Evolutionary conservation across 2,888 invertebrate genomes (phyloP).

Genomic region (Mimachlamys varia): DNA sequence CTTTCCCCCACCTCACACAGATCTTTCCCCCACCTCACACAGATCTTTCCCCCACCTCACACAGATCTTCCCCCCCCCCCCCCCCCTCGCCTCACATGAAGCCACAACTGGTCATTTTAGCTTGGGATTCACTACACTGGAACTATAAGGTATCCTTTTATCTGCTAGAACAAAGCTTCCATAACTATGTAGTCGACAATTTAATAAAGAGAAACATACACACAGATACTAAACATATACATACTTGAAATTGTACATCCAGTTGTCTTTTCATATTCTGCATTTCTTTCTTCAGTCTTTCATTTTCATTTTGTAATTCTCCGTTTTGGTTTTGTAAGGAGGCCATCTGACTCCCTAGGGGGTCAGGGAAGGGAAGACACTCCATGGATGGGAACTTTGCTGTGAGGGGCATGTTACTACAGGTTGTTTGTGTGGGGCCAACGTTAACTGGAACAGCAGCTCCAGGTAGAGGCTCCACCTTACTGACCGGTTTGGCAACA

Average conservation of each 20-base stretch:
- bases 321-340: slow-evolving; percentile 39
- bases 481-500: slow-evolving; percentile 61
- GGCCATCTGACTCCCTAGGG: slow-evolving; percentile 32
- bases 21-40: too few species aligned
- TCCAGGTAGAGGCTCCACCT: slow-evolving; percentile 55
- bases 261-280: slow-evolving; percentile 64
- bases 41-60: too few species aligned
- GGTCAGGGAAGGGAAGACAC: slow-evolving; percentile 39
- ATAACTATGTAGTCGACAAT: too few species aligned
- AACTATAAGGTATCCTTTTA: too few species aligned
- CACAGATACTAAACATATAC: neutral
- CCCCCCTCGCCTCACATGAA: too few species aligned
- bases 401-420: neutral
- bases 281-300: slow-evolving; percentile 64
- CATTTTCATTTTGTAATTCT: slow-evolving; percentile 53
- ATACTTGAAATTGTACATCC: slow-evolving; percentile 67
- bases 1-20: too few species aligned
- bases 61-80: too few species aligned
- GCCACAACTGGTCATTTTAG: too few species aligned
- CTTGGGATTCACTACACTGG: too few species aligned
- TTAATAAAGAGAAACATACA: too few species aligned
- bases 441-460: neutral
- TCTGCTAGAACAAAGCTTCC: too few species aligned
- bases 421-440: neutral
- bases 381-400: neutral